Base-by-base conservation (phyloP, 2,113 vertebrate genomes). In the Anarrhichthys ocellatus region DNA sequence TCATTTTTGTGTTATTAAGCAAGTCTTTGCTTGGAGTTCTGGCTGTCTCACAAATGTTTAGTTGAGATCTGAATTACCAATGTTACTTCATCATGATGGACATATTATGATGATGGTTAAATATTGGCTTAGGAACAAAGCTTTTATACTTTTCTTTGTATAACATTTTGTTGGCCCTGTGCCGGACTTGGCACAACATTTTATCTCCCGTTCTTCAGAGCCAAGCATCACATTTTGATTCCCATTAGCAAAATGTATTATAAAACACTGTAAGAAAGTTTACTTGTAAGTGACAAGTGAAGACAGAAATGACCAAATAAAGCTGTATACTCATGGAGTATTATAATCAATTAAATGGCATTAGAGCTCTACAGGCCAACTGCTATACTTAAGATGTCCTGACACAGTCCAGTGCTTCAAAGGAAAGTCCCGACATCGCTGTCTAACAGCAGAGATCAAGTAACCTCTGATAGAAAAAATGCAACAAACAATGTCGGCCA, bases 391-490 rank as follows among this genome's bases (percentile, higher is more conserved):
- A 5, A 6, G 6, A 27, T 22, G 65, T 74, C 40, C 9, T 36
- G 46, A 29, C 24, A 59, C 40, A 15, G 44, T 32, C 0, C 13
- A 78, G 20, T 6, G 11, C n/a, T 15, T 48, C 24, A 32, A 38
- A 56, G 2, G 1, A n/a, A 42, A 15, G 75, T 18, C 27, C 27
- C 64, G 10, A 34, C 20, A 40, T 59, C 18, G 2, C 29, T 42
- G 61, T 65, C 24, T 17, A 58, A 44, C 70, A 85, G 24, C 62
- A 76, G 54, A 17, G 44, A 79, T 72, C 48, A 54, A 42, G 77
- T 78, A 59, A 68, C 64, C 71, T 67, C 71, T 64, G 61, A 77
- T 66, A 76, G 75, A 73, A 85, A 85, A 27, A 89, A 79, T 24
- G 77, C 68, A 80, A 42, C 66, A 66, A 81, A 75, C 77, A 73